Percentiles rank a stretch among this genome's conserved stretches.
Conservation (phyloP, 2,113 vertebrate species). For the Nothoprocta pentlandii region DNA sequence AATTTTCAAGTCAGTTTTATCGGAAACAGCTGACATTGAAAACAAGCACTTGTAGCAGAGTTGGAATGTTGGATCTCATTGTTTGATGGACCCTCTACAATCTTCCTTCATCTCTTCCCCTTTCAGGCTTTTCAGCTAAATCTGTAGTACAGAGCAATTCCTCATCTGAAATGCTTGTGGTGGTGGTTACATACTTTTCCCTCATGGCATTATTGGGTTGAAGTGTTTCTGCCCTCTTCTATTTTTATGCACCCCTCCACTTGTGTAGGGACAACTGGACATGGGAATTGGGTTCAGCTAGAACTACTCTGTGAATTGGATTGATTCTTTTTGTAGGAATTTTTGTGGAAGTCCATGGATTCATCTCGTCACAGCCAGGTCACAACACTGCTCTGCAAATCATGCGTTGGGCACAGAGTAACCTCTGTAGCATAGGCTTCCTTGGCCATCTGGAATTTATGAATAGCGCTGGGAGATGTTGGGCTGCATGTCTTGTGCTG, state of each 20-base stretch:
- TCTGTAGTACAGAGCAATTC: neutral
- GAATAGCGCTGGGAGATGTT: neutral
- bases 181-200: neutral
- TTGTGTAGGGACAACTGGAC: neutral
- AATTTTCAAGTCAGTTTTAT: conserved; percentile 45
- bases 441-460: neutral
- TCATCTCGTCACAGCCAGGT: neutral
- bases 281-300: too few relatives aligned
- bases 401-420: fast-evolving
- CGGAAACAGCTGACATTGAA: conserved; percentile 33
- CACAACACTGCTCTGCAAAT: neutral
- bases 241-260: neutral
- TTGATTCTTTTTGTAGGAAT: neutral
- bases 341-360: neutral
- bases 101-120: neutral
- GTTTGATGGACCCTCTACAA: neutral
- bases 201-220: neutral
- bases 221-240: neutral
- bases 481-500: neutral
- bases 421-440: neutral
- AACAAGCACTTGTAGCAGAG: neutral
- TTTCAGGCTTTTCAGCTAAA: neutral
- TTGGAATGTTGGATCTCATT: neutral
- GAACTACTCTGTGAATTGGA: too few relatives aligned
- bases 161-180: neutral